Base-by-base conservation (phyloP, 2,113 vertebrate species). In the Dipodomys stephensi region DNA sequence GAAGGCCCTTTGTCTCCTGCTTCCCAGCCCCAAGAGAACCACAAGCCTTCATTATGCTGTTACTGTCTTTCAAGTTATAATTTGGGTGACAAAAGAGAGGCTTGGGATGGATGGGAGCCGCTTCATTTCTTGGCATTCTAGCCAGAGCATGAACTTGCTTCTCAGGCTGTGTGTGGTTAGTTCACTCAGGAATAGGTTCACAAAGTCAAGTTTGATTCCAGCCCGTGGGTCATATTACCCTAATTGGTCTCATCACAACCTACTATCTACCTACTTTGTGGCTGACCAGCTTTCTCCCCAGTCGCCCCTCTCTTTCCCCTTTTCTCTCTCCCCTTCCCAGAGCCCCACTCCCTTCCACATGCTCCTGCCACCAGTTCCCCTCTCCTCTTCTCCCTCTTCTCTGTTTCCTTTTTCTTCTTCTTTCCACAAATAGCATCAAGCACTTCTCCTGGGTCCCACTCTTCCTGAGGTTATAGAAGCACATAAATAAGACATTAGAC, bases 1-100 rank as follows among this genome's bases (percentile, higher is more conserved):
- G 83, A 85, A 84, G 64, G 67, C 32, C 9, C 76, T 94, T 93
- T 88, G 90, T 74, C 81, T 27, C 83, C 49, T 28, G 0, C 5
- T 35, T 53, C 7, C 23, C 18, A 68, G 44, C 60, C 18, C 27
- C 79, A 6, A 32, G 35, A 49, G 77, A 91, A 74, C 60, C 32
- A 39, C 11, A 73, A 25, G 28, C n/a, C 11, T n/a, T 88, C 87
- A 76, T 86, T 92, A 39, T 83, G 87, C 69, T 64, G 83, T 71
- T 53, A 69, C 90, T 88, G 80, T 22, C 92, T 94, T 94, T 89
- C 89, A 28, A 1, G 15, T 46, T 89, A 39, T 91, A 87, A 80
- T 89, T 12, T 94, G 81, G 84, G 13, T 62, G 71, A 94, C 68
- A 96, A 93, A 95, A 77, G 90, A 67, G 53, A 72, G n/a, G 53